Evolutionary conservation across 2,888 invertebrate species (phyloP).

Genomic region (Apodemia zela): DNA sequence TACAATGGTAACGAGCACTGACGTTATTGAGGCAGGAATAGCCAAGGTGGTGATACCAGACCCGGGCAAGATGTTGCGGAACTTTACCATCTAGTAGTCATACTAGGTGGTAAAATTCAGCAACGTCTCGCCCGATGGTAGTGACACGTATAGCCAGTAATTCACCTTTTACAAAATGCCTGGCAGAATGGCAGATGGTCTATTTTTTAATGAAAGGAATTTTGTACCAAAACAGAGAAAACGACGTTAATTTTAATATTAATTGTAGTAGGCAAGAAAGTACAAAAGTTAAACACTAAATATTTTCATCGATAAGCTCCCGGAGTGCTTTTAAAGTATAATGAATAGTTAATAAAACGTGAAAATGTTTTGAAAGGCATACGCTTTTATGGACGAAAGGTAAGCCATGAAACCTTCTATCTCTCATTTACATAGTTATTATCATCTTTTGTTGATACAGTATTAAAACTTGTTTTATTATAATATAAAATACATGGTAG

Average conservation of each 20-base stretch:
- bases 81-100: too few species aligned
- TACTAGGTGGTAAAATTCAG: too few species aligned
- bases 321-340: neutral
- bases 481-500: neutral
- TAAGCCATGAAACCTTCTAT: neutral
- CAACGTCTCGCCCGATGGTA: too few species aligned
- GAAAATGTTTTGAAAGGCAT: constrained; percentile 1
- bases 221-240: too few species aligned
- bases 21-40: too few species aligned
- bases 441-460: neutral
- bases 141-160: too few species aligned
- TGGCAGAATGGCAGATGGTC: too few species aligned
- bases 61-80: too few species aligned
- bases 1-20: too few species aligned
- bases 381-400: neutral
- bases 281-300: neutral
- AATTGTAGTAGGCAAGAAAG: neutral
- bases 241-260: neutral
- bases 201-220: too few species aligned
- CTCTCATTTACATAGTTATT: neutral
- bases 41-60: too few species aligned
- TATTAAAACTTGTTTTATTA: neutral
- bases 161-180: too few species aligned
- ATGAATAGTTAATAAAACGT: constrained; percentile 8
- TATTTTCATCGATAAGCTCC: neutral